A percentile compares a stretch with the other conserved stretches of the same genome.
These are phyloP conservation scores for Nothobranchius furzeri DNA, from an alignment of 2,113 vertebrate species.

Conservation along the genomic window DNA sequence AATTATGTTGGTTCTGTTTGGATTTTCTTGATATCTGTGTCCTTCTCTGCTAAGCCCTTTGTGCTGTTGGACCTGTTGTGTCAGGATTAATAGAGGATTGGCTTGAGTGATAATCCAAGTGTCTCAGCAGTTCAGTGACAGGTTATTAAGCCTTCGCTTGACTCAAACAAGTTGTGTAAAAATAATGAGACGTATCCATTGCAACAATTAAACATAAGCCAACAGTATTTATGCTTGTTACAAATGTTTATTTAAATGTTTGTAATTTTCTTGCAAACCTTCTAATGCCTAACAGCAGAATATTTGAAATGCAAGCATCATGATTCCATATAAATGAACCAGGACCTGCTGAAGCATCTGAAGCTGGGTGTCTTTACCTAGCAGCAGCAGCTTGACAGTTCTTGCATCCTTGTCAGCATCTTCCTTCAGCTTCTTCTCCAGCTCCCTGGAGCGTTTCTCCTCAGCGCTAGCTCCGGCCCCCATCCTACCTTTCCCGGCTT, in stretches of 20 bases:
- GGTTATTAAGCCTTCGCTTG: conserved; percentile 37
- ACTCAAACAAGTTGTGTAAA: conserved; percentile 13
- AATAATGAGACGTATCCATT: neutral
- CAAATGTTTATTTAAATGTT: no score
- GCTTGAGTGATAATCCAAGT: conserved; percentile 51
- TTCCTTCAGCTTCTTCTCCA: conserved; percentile 97
- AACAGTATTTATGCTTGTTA: neutral
- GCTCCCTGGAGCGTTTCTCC: conserved; percentile 93
- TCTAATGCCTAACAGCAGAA: no score
- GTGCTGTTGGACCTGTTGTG: conserved; percentile 47
- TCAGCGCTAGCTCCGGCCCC: conserved; percentile 94
- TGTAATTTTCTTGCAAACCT: no score
- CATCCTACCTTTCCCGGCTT: conserved; percentile 78
- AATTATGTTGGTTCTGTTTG: conserved; percentile 1
- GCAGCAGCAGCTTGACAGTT: conserved; percentile 95
- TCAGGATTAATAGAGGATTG: conserved; percentile 69
- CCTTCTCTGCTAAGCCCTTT: conserved; percentile 57
- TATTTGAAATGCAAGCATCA: no score
- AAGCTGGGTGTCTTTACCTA: conserved; percentile 82
- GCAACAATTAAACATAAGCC: neutral
- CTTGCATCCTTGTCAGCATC: conserved; percentile 95
- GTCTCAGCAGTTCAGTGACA: conserved; percentile 50
- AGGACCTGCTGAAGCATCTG: conserved; percentile 2
- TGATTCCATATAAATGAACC: no score
- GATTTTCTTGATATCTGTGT: conserved; percentile 8